These are phyloP conservation scores for Platyrinchus mystaceus DNA, from an alignment of 2,797 vertebrate species.

Conservation along the genomic window DNA sequence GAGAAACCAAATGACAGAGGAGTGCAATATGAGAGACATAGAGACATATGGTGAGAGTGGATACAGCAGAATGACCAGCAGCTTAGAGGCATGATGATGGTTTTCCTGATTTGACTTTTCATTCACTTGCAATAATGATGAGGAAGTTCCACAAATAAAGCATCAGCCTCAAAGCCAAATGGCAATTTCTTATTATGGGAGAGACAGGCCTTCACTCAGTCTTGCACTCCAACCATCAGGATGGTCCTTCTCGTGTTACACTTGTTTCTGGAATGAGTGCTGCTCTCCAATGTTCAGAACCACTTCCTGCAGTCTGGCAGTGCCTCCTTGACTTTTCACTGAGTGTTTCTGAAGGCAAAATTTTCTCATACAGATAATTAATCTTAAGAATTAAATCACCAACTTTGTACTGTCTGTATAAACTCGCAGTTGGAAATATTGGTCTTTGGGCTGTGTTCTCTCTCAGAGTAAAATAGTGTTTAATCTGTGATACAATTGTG, in stretches of 20 bases:
- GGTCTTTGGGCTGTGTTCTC: background rate
- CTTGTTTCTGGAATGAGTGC: background rate
- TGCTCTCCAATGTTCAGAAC: background rate
- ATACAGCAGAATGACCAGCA: background rate
- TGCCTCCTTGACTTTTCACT: background rate
- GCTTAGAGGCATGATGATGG: background rate
- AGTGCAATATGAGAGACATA: background rate
- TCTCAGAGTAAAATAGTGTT: background rate
- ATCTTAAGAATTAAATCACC: background rate
- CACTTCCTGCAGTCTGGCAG: background rate
- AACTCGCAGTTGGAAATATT: background rate
- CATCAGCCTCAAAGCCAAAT: background rate
- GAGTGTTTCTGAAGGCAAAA: background rate
- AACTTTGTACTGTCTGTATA: background rate
- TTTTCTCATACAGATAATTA: background rate
- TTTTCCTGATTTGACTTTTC: background rate
- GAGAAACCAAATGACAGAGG: background rate
- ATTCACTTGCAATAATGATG: background rate
- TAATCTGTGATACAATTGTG: background rate
- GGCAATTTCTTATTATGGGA: background rate
- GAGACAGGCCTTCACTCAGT: background rate
- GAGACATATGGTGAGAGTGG: background rate
- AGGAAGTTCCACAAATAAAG: background rate
- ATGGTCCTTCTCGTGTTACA: background rate
- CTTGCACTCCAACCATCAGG: background rate